Percentiles rank a stretch among this genome's conserved stretches.
phyloP scores from a whole-genome alignment of 2,888 invertebrate genomes.

The Sipha maydis region DNA sequence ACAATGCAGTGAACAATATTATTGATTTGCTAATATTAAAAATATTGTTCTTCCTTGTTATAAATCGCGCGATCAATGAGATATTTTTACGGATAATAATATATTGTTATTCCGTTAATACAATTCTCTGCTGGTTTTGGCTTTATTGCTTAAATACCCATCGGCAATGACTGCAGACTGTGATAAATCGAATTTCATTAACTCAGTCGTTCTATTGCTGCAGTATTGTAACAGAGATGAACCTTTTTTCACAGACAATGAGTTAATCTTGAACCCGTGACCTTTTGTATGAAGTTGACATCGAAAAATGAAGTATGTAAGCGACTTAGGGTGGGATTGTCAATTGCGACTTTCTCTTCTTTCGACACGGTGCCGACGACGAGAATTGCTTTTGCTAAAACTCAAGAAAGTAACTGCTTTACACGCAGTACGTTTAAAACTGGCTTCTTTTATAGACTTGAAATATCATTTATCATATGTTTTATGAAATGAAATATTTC shows the following conservation, averaged over 20 bases:
- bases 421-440: constrained; percentile 24
- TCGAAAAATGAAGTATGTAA: constrained; percentile 50
- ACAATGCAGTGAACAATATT: neutral
- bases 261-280: constrained; percentile 45
- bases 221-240: neutral
- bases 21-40: neutral
- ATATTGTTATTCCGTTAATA: neutral
- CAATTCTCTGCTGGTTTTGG: constrained; percentile 4
- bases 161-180: neutral
- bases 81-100: constrained; percentile 8
- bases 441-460: neutral
- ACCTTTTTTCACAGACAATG: constrained; percentile 34
- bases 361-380: neutral
- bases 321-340: constrained; percentile 3
- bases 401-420: neutral
- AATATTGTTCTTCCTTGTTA: neutral
- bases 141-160: constrained; percentile 31
- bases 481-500: constrained; percentile 15
- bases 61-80: neutral
- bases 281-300: constrained; percentile 54
- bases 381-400: neutral
- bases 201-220: neutral
- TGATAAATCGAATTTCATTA: constrained; percentile 57
- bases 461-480: constrained; percentile 39
- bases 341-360: constrained; percentile 13